These are phyloP conservation scores for Gobius niger DNA, from an alignment of 2,113 vertebrate species.

Conservation along the genomic window DNA sequence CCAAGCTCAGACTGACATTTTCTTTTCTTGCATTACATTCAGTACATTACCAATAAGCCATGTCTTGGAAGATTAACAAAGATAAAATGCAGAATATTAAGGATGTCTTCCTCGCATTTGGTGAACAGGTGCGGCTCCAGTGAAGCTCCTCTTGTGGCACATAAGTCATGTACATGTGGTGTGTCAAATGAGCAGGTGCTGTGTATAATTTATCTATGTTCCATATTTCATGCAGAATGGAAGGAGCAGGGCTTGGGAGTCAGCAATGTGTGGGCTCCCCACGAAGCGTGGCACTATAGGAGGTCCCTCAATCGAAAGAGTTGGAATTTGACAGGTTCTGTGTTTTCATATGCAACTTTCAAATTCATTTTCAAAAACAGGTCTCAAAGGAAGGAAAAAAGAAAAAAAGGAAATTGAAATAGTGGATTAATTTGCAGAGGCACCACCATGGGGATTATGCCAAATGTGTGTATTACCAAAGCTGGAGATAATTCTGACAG, in stretches of 20 bases:
- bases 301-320: too few relatives aligned
- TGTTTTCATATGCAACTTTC: not conserved
- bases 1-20: too few relatives aligned
- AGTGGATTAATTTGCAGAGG: constrained; percentile 27
- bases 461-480: constrained; percentile 12
- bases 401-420: constrained; percentile 32
- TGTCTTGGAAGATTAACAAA: too few relatives aligned
- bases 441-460: not conserved
- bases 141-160: constrained; percentile 50
- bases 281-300: too few relatives aligned
- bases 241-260: constrained; percentile 27
- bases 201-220: constrained; percentile 79
- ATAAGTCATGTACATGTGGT: constrained; percentile 59
- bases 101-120: constrained; percentile 29
- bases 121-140: constrained; percentile 69
- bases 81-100: too few relatives aligned
- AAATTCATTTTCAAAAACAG: not conserved
- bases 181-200: constrained; percentile 77
- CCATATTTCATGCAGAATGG: constrained; percentile 69
- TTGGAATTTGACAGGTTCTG: too few relatives aligned
- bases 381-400: not conserved
- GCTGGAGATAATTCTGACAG: not conserved
- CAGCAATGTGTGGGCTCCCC: constrained; percentile 36
- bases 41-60: too few relatives aligned
- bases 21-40: too few relatives aligned